These are phyloP conservation scores for Isichthys henryi DNA, from an alignment of 2,113 vertebrate species.

Conservation along the genomic window DNA sequence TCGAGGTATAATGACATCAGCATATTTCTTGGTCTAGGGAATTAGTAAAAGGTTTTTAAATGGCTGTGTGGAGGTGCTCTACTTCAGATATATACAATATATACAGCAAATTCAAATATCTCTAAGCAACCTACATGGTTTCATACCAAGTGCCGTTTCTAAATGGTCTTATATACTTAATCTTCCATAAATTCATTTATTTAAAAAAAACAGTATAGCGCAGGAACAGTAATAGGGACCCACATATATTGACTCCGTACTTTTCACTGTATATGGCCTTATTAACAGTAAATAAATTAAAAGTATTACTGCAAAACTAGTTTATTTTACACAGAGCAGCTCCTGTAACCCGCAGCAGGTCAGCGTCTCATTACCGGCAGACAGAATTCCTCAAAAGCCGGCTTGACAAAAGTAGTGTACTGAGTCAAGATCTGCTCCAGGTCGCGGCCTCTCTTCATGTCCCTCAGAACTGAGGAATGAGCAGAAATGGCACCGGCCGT, in stretches of 20 bases:
- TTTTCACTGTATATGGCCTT: not conserved
- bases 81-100: not conserved
- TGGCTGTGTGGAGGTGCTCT: not conserved
- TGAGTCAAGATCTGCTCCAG: conserved; percentile 93
- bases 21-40: conserved; percentile 92
- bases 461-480: conserved; percentile 72
- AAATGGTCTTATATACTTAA: not conserved
- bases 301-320: no score
- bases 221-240: not conserved
- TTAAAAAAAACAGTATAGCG: not conserved
- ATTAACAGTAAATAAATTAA: not conserved
- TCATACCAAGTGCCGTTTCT: not conserved
- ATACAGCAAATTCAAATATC: not conserved
- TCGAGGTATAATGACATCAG: conserved; percentile 90
- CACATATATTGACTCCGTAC: not conserved
- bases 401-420: conserved; percentile 95
- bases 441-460: conserved; percentile 86
- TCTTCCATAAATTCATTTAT: not conserved
- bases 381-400: conserved; percentile 95
- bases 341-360: not conserved
- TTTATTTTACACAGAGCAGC: not conserved
- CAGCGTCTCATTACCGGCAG: conserved; percentile 65
- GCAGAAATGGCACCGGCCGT: not conserved
- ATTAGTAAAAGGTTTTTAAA: conserved; percentile 2
- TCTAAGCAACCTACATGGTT: not conserved